Evolutionary conservation across 2,797 vertebrate species (phyloP).

Genomic region (Neomorphus geoffroyi): DNA sequence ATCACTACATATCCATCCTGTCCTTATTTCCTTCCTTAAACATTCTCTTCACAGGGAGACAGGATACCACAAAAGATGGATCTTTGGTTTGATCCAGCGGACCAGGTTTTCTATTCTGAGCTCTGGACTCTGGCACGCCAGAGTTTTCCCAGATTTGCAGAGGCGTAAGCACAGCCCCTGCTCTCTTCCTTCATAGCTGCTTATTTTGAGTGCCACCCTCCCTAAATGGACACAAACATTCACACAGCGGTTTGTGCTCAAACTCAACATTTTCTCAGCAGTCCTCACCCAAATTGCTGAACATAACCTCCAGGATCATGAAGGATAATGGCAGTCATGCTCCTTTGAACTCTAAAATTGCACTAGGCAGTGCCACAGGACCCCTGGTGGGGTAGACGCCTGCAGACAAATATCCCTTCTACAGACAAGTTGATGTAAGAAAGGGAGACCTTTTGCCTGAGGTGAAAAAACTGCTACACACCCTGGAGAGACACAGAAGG

Average conservation of each 20-base stretch:
- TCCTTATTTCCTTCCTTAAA: neutral
- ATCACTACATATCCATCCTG: neutral
- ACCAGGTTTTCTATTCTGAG: neutral
- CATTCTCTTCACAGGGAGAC: neutral
- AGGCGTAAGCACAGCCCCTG: neutral
- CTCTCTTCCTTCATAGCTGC: neutral
- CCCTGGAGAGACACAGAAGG: neutral
- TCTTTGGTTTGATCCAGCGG: neutral
- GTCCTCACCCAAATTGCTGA: neutral
- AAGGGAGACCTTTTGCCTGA: neutral
- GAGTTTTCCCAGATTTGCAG: neutral
- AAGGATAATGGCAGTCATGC: neutral
- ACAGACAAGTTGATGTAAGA: neutral
- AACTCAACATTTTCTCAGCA: conserved; percentile 21
- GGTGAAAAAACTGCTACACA: neutral
- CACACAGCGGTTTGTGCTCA: neutral
- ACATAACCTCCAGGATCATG: neutral
- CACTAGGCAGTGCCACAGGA: neutral
- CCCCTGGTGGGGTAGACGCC: neutral
- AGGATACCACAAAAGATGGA: neutral
- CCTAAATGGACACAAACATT: neutral
- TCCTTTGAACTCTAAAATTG: neutral
- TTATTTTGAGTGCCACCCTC: neutral
- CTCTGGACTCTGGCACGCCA: neutral
- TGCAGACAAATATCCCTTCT: neutral